Evolutionary conservation across 2,797 vertebrate genomes (phyloP).

Genomic region (Knipowitschia caucasica): DNA sequence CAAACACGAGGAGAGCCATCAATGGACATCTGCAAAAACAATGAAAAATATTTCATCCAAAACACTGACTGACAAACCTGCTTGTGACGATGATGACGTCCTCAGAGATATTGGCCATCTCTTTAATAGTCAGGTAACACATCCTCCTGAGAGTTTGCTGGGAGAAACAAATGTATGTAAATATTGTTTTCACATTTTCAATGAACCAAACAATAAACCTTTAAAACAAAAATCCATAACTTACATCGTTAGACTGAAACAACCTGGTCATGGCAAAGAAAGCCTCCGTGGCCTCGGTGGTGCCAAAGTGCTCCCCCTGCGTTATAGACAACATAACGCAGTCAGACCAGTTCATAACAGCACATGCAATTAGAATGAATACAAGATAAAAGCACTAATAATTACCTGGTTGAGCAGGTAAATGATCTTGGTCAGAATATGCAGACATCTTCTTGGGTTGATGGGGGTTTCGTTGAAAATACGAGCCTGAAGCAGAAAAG

Average conservation of each 20-base stretch:
- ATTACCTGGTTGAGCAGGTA: constrained; percentile 95
- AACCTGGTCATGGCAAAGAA: constrained; percentile 98
- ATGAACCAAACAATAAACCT: neutral
- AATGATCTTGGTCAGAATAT: constrained; percentile 98
- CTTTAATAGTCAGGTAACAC: constrained; percentile 98
- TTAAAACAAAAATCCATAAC: constrained; percentile 16
- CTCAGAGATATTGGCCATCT: constrained; percentile 98
- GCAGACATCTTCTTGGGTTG: constrained; percentile 94
- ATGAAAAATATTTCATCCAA: too few species aligned
- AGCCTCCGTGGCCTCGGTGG: constrained; percentile 93
- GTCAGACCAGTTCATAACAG: too few species aligned
- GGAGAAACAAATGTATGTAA: constrained; percentile 5
- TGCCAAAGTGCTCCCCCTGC: constrained; percentile 96
- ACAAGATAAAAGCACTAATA: too few species aligned
- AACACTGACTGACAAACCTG: constrained; percentile 81
- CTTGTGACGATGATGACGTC: constrained; percentile 98
- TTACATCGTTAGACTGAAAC: constrained; percentile 97
- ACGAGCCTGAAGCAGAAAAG: constrained; percentile 77
- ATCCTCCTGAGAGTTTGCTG: constrained; percentile 96
- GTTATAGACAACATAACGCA: neutral
- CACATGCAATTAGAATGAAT: too few species aligned
- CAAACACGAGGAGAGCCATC: too few species aligned
- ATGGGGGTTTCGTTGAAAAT: constrained; percentile 98
- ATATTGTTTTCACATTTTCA: neutral
- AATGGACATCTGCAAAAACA: too few species aligned